phyloP scores from a whole-genome alignment of 2,888 invertebrate species.

The Plebejus anna region DNA sequence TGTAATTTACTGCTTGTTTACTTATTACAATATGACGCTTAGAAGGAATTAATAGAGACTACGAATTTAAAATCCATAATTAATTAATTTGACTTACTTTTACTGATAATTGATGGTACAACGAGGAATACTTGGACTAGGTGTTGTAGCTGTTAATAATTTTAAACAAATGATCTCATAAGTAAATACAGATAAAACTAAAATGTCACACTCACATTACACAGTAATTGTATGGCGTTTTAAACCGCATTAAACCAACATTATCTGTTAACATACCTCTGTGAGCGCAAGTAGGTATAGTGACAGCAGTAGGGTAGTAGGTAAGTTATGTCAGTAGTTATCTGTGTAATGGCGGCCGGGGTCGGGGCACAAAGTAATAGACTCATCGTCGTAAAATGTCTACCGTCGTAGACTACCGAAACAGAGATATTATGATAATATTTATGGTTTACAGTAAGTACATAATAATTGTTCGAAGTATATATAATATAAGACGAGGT shows the following conservation, averaged over 20 bases:
- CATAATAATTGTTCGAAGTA: too few relatives aligned
- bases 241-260: neutral
- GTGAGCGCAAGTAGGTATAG: neutral
- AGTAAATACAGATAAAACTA: neutral
- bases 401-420: neutral
- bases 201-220: neutral
- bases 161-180: neutral
- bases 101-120: neutral
- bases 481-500: too few relatives aligned
- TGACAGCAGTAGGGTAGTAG: neutral
- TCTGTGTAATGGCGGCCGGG: constrained; percentile 21
- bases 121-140: too few relatives aligned
- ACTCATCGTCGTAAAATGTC: constrained; percentile 24
- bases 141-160: neutral
- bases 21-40: neutral
- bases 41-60: neutral
- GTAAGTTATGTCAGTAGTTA: neutral
- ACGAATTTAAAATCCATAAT: neutral
- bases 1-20: constrained; percentile 3
- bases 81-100: neutral
- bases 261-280: constrained; percentile 5
- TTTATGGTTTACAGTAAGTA: neutral
- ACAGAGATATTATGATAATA: neutral
- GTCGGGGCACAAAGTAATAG: constrained; percentile 20
- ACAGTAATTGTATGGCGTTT: neutral